phyloP scores from a whole-genome alignment of 2,797 vertebrate genomes.

The Acridotheres tristis region DNA sequence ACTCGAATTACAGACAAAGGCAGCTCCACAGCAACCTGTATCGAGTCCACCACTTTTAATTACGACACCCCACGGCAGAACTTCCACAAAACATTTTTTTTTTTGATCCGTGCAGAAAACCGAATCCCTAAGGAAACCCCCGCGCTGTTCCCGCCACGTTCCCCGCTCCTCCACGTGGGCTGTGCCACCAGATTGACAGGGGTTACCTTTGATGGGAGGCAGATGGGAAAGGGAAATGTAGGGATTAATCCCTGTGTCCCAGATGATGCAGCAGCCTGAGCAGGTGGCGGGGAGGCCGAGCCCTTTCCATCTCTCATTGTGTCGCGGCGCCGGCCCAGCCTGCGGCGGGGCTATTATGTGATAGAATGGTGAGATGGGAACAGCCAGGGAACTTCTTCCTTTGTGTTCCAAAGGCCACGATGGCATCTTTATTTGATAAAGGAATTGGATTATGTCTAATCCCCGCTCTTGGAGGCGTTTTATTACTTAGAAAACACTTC shows the following conservation, averaged over 20 bases:
- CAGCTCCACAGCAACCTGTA: neutral
- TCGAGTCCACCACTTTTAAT: neutral
- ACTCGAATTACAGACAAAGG: neutral
- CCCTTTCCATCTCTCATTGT: conserved; percentile 2
- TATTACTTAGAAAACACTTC: conserved; percentile 47
- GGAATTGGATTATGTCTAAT: conserved; percentile 65
- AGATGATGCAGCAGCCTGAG: conserved; percentile 1
- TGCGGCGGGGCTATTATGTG: neutral
- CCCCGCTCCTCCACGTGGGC: neutral
- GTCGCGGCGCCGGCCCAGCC: neutral
- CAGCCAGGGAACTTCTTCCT: conserved; percentile 21
- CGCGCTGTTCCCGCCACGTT: neutral
- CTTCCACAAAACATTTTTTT: neutral
- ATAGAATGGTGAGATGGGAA: conserved; percentile 15
- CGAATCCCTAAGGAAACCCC: neutral
- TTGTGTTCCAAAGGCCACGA: conserved; percentile 27
- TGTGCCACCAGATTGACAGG: neutral
- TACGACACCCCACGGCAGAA: conserved; percentile 18
- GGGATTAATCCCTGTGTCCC: conserved; percentile 33
- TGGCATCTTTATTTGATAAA: conserved; percentile 66
- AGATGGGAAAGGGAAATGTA: conserved; percentile 29
- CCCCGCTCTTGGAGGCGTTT: conserved; percentile 9
- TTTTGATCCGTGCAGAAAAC: neutral
- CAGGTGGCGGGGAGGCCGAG: conserved; percentile 59
- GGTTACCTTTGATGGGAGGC: conserved; percentile 25